phyloP scores from a whole-genome alignment of 1,140 invertebrate species.

The Wiebesia pumilae region DNA sequence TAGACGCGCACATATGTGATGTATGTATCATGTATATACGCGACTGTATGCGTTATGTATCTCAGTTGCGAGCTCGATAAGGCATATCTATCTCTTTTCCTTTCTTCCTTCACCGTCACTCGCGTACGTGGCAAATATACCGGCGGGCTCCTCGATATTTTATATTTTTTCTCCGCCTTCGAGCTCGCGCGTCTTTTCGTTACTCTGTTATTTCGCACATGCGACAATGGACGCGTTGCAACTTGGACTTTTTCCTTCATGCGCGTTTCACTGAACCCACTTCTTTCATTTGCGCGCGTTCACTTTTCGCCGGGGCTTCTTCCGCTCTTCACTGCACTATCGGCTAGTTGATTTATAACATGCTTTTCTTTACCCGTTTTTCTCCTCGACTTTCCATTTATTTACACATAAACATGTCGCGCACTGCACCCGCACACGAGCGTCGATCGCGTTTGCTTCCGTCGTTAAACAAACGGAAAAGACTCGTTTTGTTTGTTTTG shows the following conservation, averaged over 20 bases:
- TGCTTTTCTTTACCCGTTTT: slow-evolving; percentile 55
- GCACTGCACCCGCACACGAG: slow-evolving; percentile 35
- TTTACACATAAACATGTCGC: slow-evolving; percentile 34
- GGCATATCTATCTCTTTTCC: slow-evolving; percentile 40
- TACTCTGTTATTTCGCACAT: slow-evolving; percentile 25
- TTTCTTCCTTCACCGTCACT: slow-evolving; percentile 7
- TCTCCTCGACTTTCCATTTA: slow-evolving; percentile 51
- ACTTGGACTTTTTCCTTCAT: slow-evolving; percentile 34
- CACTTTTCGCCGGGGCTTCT: slow-evolving; percentile 28
- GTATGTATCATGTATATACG: slow-evolving; percentile 52
- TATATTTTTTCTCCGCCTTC: slow-evolving; percentile 25
- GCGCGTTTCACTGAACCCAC: slow-evolving; percentile 35
- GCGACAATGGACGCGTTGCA: neutral
- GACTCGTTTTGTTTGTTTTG: neutral
- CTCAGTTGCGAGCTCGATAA: slow-evolving; percentile 10
- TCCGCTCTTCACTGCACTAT: slow-evolving; percentile 24
- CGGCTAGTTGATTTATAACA: slow-evolving; percentile 51
- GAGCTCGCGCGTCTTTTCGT: neutral
- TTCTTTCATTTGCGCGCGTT: slow-evolving; percentile 21
- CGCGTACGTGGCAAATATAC: neutral
- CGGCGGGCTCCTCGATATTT: slow-evolving; percentile 12
- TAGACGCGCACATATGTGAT: slow-evolving; percentile 63
- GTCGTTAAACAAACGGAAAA: slow-evolving; percentile 51
- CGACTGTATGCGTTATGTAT: slow-evolving; percentile 19
- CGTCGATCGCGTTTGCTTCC: slow-evolving; percentile 46